Evolutionary conservation across 2,113 vertebrate genomes (phyloP).

Genomic region (Spilogale gracilis): DNA sequence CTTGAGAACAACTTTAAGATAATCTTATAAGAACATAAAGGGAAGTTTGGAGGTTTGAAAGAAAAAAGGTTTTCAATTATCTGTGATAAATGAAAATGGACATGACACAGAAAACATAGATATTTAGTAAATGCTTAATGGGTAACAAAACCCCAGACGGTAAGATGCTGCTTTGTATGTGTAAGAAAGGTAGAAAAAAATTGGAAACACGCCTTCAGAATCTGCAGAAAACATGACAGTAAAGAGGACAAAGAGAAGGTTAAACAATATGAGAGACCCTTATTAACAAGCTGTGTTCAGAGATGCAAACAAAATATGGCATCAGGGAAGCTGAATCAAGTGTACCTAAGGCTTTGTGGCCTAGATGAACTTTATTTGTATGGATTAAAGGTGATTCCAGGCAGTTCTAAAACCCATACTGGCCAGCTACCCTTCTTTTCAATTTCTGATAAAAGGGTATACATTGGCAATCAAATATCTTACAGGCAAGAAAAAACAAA

Average conservation of each 20-base stretch:
- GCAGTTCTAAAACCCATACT: neutral
- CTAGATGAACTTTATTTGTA: neutral
- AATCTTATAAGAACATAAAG: slow-evolving; percentile 10
- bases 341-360: neutral
- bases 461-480: neutral
- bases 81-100: neutral
- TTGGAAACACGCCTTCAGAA: neutral
- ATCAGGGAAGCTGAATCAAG: neutral
- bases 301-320: neutral
- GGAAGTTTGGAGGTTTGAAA: neutral
- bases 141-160: neutral
- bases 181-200: neutral
- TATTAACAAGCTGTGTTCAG: neutral
- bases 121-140: neutral
- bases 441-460: neutral
- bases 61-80: neutral
- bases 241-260: neutral
- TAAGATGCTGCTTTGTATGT: neutral
- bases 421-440: neutral
- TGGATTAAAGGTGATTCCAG: neutral
- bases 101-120: neutral
- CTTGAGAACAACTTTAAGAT: slow-evolving; percentile 37
- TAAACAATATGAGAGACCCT: neutral
- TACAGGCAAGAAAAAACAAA: neutral
- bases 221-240: neutral